phyloP scores from a whole-genome alignment of 2,888 invertebrate genomes.

The Cephus runcator region DNA sequence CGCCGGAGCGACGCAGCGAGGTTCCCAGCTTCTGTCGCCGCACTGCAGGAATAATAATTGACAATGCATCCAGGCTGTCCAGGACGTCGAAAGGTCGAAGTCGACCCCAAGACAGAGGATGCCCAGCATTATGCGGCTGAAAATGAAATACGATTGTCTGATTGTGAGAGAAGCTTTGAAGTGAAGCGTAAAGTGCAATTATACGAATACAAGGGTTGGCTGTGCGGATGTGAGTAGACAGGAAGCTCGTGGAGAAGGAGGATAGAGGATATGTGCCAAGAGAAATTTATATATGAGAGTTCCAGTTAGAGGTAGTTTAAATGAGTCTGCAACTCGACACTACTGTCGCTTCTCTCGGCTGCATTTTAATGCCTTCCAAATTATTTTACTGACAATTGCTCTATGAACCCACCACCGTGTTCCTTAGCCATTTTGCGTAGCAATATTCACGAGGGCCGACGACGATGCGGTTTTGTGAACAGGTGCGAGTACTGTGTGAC shows the following conservation, averaged over 20 bases:
- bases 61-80: background rate
- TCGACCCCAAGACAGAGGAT: background rate
- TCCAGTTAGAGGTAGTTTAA: conserved; percentile 33
- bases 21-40: background rate
- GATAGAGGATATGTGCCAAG: background rate
- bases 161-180: background rate
- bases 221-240: background rate
- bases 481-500: background rate
- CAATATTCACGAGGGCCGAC: background rate
- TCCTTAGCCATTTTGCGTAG: background rate
- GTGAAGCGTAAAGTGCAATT: background rate
- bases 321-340: conserved; percentile 25
- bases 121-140: background rate
- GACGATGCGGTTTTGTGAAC: background rate
- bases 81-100: background rate
- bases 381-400: conserved; percentile 43
- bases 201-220: background rate
- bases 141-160: background rate
- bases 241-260: background rate
- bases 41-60: background rate
- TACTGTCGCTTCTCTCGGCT: conserved; percentile 20
- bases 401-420: background rate
- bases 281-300: conserved; percentile 31
- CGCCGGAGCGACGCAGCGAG: background rate
- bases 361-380: conserved; percentile 42